These are phyloP conservation scores for Bombus cullumanus DNA, from an alignment of 1,140 invertebrate genomes.

Conservation along the genomic window DNA sequence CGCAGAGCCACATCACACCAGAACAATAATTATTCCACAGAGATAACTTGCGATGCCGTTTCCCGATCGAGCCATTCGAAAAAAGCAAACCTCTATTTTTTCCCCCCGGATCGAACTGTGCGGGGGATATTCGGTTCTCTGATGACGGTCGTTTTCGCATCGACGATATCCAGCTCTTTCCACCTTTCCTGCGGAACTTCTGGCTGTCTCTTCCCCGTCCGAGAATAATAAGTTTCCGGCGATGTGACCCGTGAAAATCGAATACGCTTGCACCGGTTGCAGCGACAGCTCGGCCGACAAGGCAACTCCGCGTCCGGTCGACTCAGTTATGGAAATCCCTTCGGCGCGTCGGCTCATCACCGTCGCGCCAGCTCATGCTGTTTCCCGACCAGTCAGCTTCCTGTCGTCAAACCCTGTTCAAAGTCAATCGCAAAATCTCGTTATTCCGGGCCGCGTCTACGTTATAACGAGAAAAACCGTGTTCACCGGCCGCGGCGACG, in stretches of 20 bases:
- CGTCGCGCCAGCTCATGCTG: slow-evolving; percentile 39
- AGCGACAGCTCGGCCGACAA: slow-evolving; percentile 81
- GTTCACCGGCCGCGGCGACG: slow-evolving; percentile 22
- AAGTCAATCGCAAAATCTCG: slow-evolving; percentile 65
- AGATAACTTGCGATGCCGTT: slow-evolving; percentile 1
- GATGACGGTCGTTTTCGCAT: slow-evolving; percentile 6
- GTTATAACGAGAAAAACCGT: slow-evolving; percentile 65
- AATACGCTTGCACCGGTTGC: slow-evolving; percentile 78
- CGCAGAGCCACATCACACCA: too few relatives aligned
- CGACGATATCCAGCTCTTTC: slow-evolving; percentile 14
- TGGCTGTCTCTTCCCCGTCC: slow-evolving; percentile 29
- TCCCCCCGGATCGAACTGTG: too few relatives aligned
- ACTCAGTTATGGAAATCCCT: slow-evolving; percentile 79
- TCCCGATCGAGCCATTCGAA: background rate
- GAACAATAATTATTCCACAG: slow-evolving; percentile 31
- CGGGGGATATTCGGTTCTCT: background rate
- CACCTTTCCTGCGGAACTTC: slow-evolving; percentile 26
- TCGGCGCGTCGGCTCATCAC: slow-evolving; percentile 71
- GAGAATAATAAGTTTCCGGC: slow-evolving; percentile 78
- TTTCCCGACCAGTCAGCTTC: slow-evolving; percentile 48
- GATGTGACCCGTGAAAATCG: slow-evolving; percentile 79
- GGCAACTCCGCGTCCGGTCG: slow-evolving; percentile 77
- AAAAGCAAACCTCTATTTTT: slow-evolving; percentile 5
- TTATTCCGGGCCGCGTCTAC: slow-evolving; percentile 52
- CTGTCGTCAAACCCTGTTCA: slow-evolving; percentile 56